A percentile compares a stretch with the other conserved stretches of the same genome.
These are phyloP conservation scores for Tinamus guttatus DNA, from an alignment of 2,113 vertebrate species.

Conservation along the genomic window DNA sequence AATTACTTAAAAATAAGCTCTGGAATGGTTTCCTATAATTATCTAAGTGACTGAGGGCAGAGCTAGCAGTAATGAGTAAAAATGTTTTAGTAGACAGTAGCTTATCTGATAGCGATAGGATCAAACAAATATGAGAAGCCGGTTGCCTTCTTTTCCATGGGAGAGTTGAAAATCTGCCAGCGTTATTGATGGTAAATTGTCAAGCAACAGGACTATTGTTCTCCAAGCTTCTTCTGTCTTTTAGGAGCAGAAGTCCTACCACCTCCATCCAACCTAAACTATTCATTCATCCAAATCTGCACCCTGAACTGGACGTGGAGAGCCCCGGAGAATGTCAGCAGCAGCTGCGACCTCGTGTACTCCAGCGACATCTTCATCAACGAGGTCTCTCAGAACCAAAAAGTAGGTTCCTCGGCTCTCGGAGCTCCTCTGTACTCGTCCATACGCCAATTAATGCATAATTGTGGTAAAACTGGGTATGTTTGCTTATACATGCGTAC, in stretches of 20 bases:
- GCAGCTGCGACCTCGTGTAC: conserved; percentile 33
- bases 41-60: not conserved
- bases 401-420: not conserved
- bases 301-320: conserved; percentile 49
- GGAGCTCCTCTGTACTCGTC: not conserved
- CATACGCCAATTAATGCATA: not conserved
- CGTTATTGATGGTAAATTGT: not conserved
- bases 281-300: conserved; percentile 28
- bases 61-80: not conserved
- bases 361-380: not conserved
- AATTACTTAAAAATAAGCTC: not conserved
- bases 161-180: not conserved
- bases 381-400: not conserved
- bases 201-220: not conserved
- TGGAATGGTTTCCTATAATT: not conserved
- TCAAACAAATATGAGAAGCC: not conserved
- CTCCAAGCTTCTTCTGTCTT: not conserved
- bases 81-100: not conserved
- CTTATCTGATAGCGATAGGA: not conserved
- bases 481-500: too few relatives aligned
- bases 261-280: conserved; percentile 36
- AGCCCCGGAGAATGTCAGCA: not conserved
- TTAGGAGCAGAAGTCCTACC: conserved; percentile 11
- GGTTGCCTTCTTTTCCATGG: not conserved
- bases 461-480: not conserved